phyloP scores from a whole-genome alignment of 2,797 vertebrate genomes.

The Pangasius larnaudii region DNA sequence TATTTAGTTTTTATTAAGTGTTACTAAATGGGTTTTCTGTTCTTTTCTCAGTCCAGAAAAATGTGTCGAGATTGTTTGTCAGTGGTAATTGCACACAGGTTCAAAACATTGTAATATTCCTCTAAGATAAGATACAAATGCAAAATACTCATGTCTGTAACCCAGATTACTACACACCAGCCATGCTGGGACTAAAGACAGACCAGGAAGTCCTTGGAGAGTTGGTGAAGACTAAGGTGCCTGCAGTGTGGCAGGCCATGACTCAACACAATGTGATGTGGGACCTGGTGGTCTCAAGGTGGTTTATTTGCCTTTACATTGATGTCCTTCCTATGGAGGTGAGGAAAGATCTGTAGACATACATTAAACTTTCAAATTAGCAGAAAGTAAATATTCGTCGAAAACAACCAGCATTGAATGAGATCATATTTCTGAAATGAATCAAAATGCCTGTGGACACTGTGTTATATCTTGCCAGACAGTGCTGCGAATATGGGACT shows the following conservation, averaged over 20 bases:
- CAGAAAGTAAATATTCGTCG: background rate
- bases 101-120: background rate
- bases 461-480: slow-evolving; percentile 75
- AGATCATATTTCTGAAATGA: background rate
- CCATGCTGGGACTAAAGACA: slow-evolving; percentile 90
- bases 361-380: background rate
- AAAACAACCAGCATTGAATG: background rate
- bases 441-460: background rate
- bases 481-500: slow-evolving; percentile 94
- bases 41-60: background rate
- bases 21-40: background rate
- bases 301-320: slow-evolving; percentile 97
- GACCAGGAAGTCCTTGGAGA: slow-evolving; percentile 94
- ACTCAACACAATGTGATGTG: slow-evolving; percentile 86
- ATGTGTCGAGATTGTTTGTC: background rate
- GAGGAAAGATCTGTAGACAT: slow-evolving; percentile 37
- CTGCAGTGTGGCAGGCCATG: slow-evolving; percentile 88
- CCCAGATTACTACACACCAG: slow-evolving; percentile 89
- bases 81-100: background rate
- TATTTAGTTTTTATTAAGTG: background rate
- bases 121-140: background rate
- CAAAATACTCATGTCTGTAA: background rate
- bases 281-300: slow-evolving; percentile 91
- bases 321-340: slow-evolving; percentile 95
- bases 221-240: slow-evolving; percentile 88